Conservation (phyloP, 2,113 vertebrate species). For the Platichthys stellatus region DNA sequence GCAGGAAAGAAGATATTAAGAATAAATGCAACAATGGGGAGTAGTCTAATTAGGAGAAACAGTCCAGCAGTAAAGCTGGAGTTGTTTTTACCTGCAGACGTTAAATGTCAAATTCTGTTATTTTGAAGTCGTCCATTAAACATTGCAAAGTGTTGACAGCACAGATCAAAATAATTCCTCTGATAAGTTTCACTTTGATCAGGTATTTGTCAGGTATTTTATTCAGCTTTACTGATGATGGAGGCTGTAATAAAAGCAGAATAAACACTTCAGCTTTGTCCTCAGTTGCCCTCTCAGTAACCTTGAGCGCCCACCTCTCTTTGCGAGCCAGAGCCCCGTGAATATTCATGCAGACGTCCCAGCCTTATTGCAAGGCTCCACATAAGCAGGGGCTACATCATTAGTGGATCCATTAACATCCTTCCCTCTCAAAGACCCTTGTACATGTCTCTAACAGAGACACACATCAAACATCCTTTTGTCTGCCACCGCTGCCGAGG, state of each 20-base stretch:
- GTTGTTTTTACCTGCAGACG: slow-evolving; percentile 17
- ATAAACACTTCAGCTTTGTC: slow-evolving; percentile 32
- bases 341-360: slow-evolving; percentile 71
- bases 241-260: slow-evolving; percentile 35
- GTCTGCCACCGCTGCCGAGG: slow-evolving; percentile 39
- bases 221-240: slow-evolving; percentile 27
- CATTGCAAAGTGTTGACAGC: not conserved
- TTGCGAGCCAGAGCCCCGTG: slow-evolving; percentile 41
- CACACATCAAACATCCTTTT: slow-evolving; percentile 68
- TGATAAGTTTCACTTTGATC: slow-evolving; percentile 18
- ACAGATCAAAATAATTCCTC: not conserved
- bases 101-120: slow-evolving; percentile 24
- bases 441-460: slow-evolving; percentile 47
- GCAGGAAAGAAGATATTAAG: not conserved
- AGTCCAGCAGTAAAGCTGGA: slow-evolving; percentile 17
- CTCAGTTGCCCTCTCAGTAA: slow-evolving; percentile 54
- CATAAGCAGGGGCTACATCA: slow-evolving; percentile 67
- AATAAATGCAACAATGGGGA: slow-evolving; percentile 4
- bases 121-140: not conserved
- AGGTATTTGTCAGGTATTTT: slow-evolving; percentile 16
- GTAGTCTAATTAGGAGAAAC: slow-evolving; percentile 18
- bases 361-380: slow-evolving; percentile 56
- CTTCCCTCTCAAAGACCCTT: slow-evolving; percentile 61
- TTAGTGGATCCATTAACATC: slow-evolving; percentile 68
- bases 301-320: slow-evolving; percentile 53